phyloP scores from a whole-genome alignment of 2,888 invertebrate genomes.

The Tachina lurida region DNA sequence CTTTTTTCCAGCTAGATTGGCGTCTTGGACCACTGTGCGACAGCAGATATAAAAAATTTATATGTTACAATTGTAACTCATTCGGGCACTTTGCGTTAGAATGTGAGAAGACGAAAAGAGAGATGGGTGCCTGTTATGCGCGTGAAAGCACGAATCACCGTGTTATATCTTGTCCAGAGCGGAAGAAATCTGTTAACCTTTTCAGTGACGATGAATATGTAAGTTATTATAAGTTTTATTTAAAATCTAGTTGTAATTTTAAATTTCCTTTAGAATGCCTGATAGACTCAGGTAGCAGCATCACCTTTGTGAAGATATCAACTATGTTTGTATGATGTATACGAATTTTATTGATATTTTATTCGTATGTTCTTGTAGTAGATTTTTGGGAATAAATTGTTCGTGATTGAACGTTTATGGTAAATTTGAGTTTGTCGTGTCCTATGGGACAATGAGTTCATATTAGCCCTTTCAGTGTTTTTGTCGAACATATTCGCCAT shows the following conservation, averaged over 20 bases:
- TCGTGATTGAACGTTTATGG: too few species aligned
- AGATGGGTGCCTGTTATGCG: background rate
- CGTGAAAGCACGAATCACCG: background rate
- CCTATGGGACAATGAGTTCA: too few species aligned
- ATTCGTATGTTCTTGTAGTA: too few species aligned
- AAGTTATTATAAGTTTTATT: slow-evolving; percentile 28
- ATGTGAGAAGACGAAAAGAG: background rate
- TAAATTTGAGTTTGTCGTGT: too few species aligned
- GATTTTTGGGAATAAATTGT: too few species aligned
- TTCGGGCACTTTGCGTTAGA: background rate
- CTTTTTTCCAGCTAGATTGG: too few species aligned
- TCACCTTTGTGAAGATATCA: slow-evolving; percentile 12
- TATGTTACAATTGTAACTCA: slow-evolving; percentile 27
- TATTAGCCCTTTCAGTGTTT: too few species aligned
- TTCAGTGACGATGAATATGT: background rate
- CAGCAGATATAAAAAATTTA: background rate
- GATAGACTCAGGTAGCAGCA: background rate
- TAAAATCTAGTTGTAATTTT: slow-evolving; percentile 1
- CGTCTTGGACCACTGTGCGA: too few species aligned
- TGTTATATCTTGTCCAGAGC: background rate
- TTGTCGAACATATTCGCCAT: too few species aligned
- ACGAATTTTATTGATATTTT: background rate
- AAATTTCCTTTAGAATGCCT: background rate
- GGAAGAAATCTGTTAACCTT: background rate
- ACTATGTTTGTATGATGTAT: background rate